phyloP scores from a whole-genome alignment of 92 coral and sea anemone species.

The Actinernus sp. region DNA sequence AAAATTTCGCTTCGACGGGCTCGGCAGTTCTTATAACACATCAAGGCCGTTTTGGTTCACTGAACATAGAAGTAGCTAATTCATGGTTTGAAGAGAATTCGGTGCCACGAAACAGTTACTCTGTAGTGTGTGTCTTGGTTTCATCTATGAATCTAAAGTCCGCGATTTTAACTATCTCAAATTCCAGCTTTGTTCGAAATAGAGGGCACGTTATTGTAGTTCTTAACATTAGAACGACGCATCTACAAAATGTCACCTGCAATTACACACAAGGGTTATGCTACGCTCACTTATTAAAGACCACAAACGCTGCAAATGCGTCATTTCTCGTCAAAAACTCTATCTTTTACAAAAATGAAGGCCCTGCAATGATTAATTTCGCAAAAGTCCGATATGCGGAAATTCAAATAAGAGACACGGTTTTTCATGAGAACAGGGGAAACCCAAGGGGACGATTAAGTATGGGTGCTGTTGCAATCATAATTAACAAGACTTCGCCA shows the following conservation, averaged over 20 bases:
- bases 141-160: neutral
- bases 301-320: neutral
- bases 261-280: slow-evolving; percentile 11
- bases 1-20: neutral
- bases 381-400: too few relatives aligned
- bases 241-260: slow-evolving; percentile 7
- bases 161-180: neutral
- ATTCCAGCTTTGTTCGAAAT: slow-evolving; percentile 3
- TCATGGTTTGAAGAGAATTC: too few relatives aligned
- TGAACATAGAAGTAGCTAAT: too few relatives aligned
- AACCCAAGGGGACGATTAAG: too few relatives aligned
- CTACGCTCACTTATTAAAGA: neutral
- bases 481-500: too few relatives aligned
- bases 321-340: slow-evolving; percentile 8
- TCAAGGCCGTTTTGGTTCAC: neutral
- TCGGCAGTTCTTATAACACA: neutral
- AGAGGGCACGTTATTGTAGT: neutral
- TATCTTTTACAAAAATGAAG: slow-evolving; percentile 3
- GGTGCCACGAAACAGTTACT: neutral
- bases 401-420: too few relatives aligned
- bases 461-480: too few relatives aligned
- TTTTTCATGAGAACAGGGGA: too few relatives aligned
- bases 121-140: neutral
- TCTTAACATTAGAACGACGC: neutral
- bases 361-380: too few relatives aligned